Evolutionary conservation across 2,113 vertebrate genomes (phyloP), one percentile per base, ranked within the genome.

Genomic region (Pseudopipra pipra): DNA sequence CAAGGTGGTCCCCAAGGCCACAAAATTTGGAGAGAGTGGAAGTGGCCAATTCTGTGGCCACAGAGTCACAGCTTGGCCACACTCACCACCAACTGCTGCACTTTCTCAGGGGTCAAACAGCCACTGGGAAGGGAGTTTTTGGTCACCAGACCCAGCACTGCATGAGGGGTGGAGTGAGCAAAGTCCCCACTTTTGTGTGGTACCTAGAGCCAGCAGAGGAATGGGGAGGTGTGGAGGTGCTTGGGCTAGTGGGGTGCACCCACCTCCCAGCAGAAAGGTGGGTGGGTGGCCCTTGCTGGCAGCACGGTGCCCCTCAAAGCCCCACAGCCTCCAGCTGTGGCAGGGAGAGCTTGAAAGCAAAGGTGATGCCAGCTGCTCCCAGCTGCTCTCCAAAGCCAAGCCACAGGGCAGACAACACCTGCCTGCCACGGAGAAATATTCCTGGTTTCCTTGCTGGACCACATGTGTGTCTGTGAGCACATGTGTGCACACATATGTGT

Each of bases 121-220:
- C 62, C 21, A 0, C 72, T 54, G 80, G 62, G 72, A 52, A 71
- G 37, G 27, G 49, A 17, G 11, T 0, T 49, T 43, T 52, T 66
- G 61, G 24, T 35, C 74, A 62, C 30, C 56, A 83, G 18, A 3
- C 37, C 85, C 59, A 55, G 44, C 1, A 1, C 52, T 41, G 52
- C 23, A 18, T 0, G 1, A 30, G 35, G 30, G 4, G 5, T 49
- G 62, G 13, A 41, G 47, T 8, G 41, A 37, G 31, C 12, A 85
- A 82, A 90, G 59, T 33, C 44, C 54, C 33, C 1, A 3, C 14
- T 2, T 22, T 5, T 0, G 1, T 0, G 0, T 35, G 76, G 66
- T 2, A 31, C 61, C 25, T 59, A 70, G 49, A 1, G 9, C 63
- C 12, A 51, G 25, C 0, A 4, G 22, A 5, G 12, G 24, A 14